Base-by-base conservation (phyloP, 2,888 invertebrate genomes). In the Corbicula japonica region DNA sequence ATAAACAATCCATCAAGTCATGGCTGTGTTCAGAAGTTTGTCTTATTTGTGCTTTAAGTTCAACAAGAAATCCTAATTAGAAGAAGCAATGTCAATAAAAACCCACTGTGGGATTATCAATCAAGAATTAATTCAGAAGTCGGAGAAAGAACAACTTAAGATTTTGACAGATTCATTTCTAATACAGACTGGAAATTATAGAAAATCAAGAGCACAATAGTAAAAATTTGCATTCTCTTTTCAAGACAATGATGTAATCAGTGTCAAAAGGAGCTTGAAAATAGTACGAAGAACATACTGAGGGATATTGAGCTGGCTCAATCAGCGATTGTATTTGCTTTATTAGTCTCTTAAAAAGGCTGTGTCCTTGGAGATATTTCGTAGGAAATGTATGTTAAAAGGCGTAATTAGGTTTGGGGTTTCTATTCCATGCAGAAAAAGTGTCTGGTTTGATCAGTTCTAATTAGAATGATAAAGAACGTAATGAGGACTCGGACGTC, bases 381-480 rank as follows among this genome's bases (percentile, higher is more conserved):
- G 58, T 68, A 77, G 82, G 82, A 82, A 82, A 82, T 82, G 69
- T 82, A 82, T 75, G 82, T 78, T 82, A 82, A 82, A 82, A 78
- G 65, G 72, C 77, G 75, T 82, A 78, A 82, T 82, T 82, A 78
- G 78, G 77, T 82, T 82, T 82, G 68, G 72, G 62, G 54, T 69
- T 71, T 78, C 71, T 68, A 71, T 34, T 66, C 70, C 78, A 75
- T 72, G 75, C 75, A 75, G 82, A 76, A 77, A 82, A 78, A 77
- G 69, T 75, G 77, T 78, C 78, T 62, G 66, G 72, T 78, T 77
- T 82, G 82, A 82, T 82, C 82, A 78, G 35, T 28, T 65, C 63
- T 82, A 82, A 82, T 82, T 82, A 82, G 82, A 82, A 82, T 82
- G 82, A 82, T 82, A 82, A 82, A 76, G 78, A 75, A 72, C 52